These are phyloP conservation scores for Diorhabda elongata DNA, from an alignment of 1,140 invertebrate genomes.

Conservation along the genomic window DNA sequence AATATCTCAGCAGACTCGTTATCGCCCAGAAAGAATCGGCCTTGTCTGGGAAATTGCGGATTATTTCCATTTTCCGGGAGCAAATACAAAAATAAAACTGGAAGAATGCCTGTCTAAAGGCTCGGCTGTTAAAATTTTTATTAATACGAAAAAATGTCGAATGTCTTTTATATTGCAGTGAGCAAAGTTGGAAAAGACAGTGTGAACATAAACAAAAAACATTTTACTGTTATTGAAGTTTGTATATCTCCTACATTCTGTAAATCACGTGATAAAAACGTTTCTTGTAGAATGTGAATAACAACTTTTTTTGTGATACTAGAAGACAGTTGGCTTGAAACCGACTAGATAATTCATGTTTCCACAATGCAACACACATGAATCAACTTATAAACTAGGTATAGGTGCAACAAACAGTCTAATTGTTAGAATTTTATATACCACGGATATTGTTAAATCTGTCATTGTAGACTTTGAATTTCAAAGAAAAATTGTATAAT, in stretches of 20 bases:
- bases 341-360: no score
- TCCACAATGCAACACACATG: no score
- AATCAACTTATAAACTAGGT: no score
- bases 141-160: neutral
- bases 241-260: neutral
- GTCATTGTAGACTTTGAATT: no score
- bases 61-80: constrained; percentile 2
- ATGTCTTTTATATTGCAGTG: neutral
- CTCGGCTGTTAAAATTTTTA: neutral
- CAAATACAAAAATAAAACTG: neutral
- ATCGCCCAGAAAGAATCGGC: neutral
- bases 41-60: constrained; percentile 1
- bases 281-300: no score
- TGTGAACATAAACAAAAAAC: neutral
- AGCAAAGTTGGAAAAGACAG: neutral
- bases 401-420: no score
- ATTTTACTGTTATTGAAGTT: neutral
- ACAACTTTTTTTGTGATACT: no score
- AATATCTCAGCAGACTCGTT: constrained; percentile 1
- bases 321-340: no score
- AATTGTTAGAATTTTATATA: no score
- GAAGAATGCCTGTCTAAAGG: neutral
- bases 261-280: no score
- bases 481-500: no score
- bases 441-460: no score